Evolutionary conservation across 2,888 invertebrate species (phyloP).

Genomic region (Pteria penguin): DNA sequence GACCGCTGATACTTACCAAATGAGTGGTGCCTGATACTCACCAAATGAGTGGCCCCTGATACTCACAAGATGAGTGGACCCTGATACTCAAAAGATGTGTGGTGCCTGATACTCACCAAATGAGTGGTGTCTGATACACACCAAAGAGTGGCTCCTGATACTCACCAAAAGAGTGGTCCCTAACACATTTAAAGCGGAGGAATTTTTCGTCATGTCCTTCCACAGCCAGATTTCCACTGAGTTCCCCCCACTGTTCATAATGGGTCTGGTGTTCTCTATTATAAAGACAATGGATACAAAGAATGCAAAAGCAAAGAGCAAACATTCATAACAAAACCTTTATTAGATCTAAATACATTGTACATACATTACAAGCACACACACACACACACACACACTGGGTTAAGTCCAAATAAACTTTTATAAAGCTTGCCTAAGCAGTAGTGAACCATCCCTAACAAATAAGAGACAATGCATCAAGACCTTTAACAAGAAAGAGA

Average conservation of each 20-base stretch:
- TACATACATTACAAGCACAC: no score
- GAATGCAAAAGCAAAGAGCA: no score
- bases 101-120: conserved; percentile 71
- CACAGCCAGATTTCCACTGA: conserved; percentile 66
- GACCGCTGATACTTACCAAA: conserved; percentile 62
- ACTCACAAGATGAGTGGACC: conserved; percentile 68
- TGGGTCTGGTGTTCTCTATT: conserved; percentile 76
- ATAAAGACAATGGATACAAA: no score
- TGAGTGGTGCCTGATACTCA: conserved; percentile 72
- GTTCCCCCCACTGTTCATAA: conserved; percentile 77
- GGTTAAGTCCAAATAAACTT: no score
- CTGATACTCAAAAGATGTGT: conserved; percentile 75
- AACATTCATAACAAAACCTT: no score
- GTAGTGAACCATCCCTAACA: no score
- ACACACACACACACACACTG: no score
- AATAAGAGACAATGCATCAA: no score
- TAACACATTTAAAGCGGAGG: conserved; percentile 62
- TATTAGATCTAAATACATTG: no score
- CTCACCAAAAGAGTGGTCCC: conserved; percentile 77
- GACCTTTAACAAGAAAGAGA: no score
- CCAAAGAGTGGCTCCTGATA: no score
- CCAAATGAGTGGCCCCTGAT: conserved; percentile 68
- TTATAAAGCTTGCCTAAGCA: no score
- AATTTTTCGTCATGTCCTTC: conserved; percentile 65
- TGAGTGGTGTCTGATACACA: conserved; percentile 72